phyloP scores from a whole-genome alignment of 2,113 vertebrate genomes.

The Equus quagga region DNA sequence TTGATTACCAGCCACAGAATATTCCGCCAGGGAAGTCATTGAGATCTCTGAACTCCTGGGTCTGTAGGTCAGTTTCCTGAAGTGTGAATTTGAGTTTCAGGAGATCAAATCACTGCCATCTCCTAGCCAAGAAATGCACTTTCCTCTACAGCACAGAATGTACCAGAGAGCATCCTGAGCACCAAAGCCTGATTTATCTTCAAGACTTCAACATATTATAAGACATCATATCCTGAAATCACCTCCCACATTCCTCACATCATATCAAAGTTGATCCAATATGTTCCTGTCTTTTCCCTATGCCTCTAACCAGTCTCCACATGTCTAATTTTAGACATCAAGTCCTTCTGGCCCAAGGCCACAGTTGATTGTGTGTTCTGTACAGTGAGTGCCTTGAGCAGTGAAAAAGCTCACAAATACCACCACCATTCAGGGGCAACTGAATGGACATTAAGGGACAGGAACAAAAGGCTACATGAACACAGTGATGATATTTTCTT shows the following conservation, averaged over 20 bases:
- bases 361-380: constrained; percentile 71
- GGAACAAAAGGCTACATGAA: neutral
- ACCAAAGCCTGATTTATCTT: constrained; percentile 1
- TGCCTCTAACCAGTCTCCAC: constrained; percentile 26
- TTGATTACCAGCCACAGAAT: neutral
- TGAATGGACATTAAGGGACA: neutral
- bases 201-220: constrained; percentile 56
- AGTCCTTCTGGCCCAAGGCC: constrained; percentile 65
- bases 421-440: constrained; percentile 17
- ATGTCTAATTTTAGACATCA: constrained; percentile 77
- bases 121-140: constrained; percentile 49
- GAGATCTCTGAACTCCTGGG: neutral
- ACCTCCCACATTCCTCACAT: constrained; percentile 53
- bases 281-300: constrained; percentile 49
- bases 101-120: constrained; percentile 45
- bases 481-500: neutral
- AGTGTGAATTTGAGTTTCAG: constrained; percentile 35
- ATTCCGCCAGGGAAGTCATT: neutral
- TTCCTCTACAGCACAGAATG: constrained; percentile 65
- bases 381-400: constrained; percentile 58
- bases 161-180: constrained; percentile 22
- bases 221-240: constrained; percentile 8
- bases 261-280: constrained; percentile 30
- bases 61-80: constrained; percentile 55
- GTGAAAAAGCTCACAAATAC: constrained; percentile 58